These are phyloP conservation scores for Listronotus oregonensis DNA, from an alignment of 1,140 invertebrate genomes.

Conservation along the genomic window DNA sequence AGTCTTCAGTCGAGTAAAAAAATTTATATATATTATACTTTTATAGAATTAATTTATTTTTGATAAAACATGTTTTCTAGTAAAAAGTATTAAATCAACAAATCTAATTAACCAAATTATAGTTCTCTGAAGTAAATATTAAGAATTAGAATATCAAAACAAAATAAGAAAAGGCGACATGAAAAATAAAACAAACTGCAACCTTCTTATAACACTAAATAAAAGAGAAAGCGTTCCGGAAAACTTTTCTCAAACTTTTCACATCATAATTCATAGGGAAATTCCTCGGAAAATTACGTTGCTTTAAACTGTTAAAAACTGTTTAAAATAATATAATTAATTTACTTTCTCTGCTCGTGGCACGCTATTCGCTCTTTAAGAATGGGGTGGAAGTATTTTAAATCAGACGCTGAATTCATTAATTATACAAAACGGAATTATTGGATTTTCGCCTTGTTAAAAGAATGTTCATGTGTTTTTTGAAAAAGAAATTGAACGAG, in stretches of 20 bases:
- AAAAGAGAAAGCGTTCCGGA: constrained; percentile 15
- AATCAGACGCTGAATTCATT: constrained; percentile 11
- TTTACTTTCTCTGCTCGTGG: constrained; percentile 49
- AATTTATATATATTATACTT: too few relatives aligned
- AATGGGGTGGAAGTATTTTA: constrained; percentile 15
- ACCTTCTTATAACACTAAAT: constrained; percentile 14
- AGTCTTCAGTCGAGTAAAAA: too few relatives aligned
- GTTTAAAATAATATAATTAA: constrained; percentile 54
- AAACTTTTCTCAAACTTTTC: constrained; percentile 42
- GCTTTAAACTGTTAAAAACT: constrained; percentile 45
- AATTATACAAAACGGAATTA: constrained; percentile 16
- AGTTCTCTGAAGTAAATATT: too few relatives aligned
- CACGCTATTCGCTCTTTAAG: constrained; percentile 23
- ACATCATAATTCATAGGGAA: constrained; percentile 51
- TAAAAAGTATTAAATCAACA: too few relatives aligned
- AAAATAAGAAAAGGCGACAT: background rate
- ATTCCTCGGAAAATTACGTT: constrained; percentile 37
- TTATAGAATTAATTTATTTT: too few relatives aligned
- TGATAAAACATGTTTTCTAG: too few relatives aligned
- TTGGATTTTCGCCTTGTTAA: background rate
- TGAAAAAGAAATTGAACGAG: too few relatives aligned
- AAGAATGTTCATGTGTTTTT: too few relatives aligned
- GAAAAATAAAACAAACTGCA: constrained; percentile 8
- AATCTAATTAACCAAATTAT: too few relatives aligned
- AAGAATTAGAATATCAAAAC: constrained; percentile 7